Conservation (phyloP, 2,797 vertebrate species). For the Megaceryle alcyon region DNA sequence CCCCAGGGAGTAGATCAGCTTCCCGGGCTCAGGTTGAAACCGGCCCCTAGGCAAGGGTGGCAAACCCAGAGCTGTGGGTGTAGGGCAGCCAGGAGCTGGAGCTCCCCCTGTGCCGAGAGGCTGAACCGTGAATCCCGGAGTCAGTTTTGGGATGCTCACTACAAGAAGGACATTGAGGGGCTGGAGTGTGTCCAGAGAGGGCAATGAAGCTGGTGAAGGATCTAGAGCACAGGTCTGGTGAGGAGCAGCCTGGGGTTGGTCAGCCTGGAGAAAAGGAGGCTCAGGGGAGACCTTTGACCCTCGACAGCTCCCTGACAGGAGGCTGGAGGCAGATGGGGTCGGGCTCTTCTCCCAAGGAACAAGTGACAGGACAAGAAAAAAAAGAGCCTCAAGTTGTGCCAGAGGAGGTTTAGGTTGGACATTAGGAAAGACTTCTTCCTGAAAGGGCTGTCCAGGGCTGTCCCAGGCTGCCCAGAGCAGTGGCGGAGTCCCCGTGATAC, state of each 20-base stretch:
- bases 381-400: not conserved
- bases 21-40: not conserved
- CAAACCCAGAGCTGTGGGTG: not conserved
- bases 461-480: not conserved
- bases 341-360: not conserved
- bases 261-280: not conserved
- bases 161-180: not conserved
- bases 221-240: no score
- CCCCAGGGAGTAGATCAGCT: not conserved
- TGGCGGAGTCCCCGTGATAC: not conserved
- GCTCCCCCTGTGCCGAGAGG: not conserved
- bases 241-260: not conserved
- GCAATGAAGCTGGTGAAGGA: no score
- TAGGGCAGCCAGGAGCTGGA: not conserved
- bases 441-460: not conserved
- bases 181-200: no score
- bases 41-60: rapidly evolving
- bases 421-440: not conserved
- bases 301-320: not conserved
- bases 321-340: not conserved
- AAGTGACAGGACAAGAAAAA: not conserved
- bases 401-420: not conserved
- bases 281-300: not conserved
- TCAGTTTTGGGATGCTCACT: not conserved
- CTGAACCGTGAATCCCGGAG: not conserved